A percentile compares a stretch with the other conserved stretches of the same genome.
These are phyloP conservation scores for Chiridota heheva DNA, from an alignment of 35 echinoderm and acorn worm species.

Conservation along the genomic window DNA sequence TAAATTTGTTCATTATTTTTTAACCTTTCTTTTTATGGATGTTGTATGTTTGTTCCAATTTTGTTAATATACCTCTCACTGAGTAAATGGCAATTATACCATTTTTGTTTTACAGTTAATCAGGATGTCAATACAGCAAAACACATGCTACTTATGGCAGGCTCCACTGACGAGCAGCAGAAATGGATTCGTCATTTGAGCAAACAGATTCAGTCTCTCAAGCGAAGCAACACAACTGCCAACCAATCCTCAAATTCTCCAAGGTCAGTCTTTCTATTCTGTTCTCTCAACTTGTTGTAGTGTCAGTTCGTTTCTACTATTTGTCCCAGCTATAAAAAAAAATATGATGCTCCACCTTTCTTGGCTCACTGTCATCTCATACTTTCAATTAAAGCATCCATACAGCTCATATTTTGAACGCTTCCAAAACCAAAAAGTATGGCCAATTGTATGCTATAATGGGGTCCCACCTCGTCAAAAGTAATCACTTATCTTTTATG, in stretches of 20 bases:
- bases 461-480: too few relatives aligned
- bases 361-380: too few relatives aligned
- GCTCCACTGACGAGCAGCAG: constrained; percentile 79
- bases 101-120: constrained; percentile 63
- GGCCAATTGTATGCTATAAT: too few relatives aligned
- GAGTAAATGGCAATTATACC: neutral
- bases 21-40: neutral
- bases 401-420: too few relatives aligned
- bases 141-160: constrained; percentile 80
- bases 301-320: too few relatives aligned
- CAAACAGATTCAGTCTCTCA: constrained; percentile 57
- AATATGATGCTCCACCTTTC: too few relatives aligned
- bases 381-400: too few relatives aligned
- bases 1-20: neutral
- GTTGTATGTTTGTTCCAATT: neutral
- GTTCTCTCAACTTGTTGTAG: too few relatives aligned
- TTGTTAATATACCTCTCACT: neutral
- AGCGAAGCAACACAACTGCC: constrained; percentile 10
- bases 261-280: constrained; percentile 66
- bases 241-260: constrained; percentile 64
- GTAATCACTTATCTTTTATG: too few relatives aligned
- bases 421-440: too few relatives aligned
- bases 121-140: constrained; percentile 90
- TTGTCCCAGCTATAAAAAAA: too few relatives aligned
- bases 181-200: constrained; percentile 72